Base-by-base conservation (phyloP, 2,888 invertebrate genomes). In the Folsomia manolachei region DNA sequence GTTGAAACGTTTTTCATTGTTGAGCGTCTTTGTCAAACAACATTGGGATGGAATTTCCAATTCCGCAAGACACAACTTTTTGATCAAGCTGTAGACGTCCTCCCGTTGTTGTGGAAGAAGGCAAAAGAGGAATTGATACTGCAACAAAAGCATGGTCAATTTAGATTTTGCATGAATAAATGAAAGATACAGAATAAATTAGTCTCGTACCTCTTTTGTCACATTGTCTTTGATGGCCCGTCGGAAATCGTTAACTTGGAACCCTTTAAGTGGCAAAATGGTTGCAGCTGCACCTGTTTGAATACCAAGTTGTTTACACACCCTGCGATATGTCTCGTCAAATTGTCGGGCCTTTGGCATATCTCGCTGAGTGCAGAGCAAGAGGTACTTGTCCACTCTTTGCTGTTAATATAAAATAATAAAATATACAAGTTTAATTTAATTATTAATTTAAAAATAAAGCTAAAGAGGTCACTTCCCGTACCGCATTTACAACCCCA, bases 21-120 rank as follows among this genome's bases (percentile, higher is more conserved):
- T 84, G 2, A 94, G 83, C 0, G 92, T 93, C 73, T 89, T 87
- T 0, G 90, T 63, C 51, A 74, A 24, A 60, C 73, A 82, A 81
- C 90, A 90, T 87, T 97, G 97, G 0, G 93, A 93, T 0, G 95
- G 21, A 2, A 96, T 85, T 0, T 95, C 92, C 69, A 87, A 86
- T 71, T 95, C 92, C 0, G 90, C 87, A 81, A 93, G 94, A 82
- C 94, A 94, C 0, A 94, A 82, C 81, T 90, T 92, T 84, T 97
- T 97, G 0, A 97, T 90, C 0, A 94, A 91, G 0, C 90, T 86
- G 82, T 97, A 97, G 0, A 94, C 87, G 83, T 97, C 97, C 75
- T 92, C 91, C 25, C 96, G 85, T 21, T 88, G 85, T 0, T 90
- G 89, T 0, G 95, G 93, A 78, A 92, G 91, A 19, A 97, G 89